Evolutionary conservation across 2,797 vertebrate species (phyloP).

Genomic region (Limnodromus scolopaceus): DNA sequence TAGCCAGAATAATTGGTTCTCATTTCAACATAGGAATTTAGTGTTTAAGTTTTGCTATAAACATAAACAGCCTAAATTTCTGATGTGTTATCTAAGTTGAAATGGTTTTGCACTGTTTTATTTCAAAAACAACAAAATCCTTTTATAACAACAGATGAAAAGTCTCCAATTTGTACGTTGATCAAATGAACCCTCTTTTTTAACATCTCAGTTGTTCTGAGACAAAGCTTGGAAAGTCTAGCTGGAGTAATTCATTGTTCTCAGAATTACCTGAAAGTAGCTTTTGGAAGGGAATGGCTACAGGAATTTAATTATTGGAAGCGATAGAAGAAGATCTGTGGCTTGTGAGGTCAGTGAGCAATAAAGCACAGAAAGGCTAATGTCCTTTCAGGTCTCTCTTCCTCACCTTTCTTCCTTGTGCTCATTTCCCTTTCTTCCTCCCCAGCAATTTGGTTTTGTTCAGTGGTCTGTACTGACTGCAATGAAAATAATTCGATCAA

Average conservation of each 20-base stretch:
- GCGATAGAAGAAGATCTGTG: neutral
- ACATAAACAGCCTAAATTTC: neutral
- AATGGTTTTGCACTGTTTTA: neutral
- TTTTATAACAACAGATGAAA: neutral
- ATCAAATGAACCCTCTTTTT: neutral
- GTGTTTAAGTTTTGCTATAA: neutral
- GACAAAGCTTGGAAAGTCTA: neutral
- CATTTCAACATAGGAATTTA: neutral
- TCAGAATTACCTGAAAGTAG: neutral
- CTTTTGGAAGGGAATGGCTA: neutral
- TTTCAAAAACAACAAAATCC: neutral
- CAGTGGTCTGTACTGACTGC: neutral
- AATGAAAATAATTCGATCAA: conserved; percentile 22
- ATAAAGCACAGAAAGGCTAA: neutral
- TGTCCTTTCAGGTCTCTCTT: neutral
- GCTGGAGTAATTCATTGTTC: neutral
- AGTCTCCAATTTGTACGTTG: neutral
- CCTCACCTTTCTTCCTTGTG: neutral
- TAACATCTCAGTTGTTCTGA: neutral
- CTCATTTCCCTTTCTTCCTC: neutral
- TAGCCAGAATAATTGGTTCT: neutral
- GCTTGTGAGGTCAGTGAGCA: neutral
- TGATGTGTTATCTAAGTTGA: neutral
- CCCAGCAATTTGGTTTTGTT: neutral
- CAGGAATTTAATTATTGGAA: neutral